Base-by-base conservation (phyloP, 2,797 vertebrate species). In the Alca torda region DNA sequence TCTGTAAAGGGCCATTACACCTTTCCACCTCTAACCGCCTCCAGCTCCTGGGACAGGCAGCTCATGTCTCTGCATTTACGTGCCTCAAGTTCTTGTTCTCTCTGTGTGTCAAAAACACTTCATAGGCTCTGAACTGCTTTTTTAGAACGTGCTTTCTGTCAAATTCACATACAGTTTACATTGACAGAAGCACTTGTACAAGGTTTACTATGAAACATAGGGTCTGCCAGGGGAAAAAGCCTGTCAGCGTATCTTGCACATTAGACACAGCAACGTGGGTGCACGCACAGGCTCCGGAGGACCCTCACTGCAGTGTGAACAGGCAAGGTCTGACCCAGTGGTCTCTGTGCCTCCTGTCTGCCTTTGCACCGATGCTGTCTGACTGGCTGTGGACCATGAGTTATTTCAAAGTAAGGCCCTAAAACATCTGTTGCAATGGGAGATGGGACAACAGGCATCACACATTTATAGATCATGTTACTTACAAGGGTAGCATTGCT, bases 241-340 rank as follows among this genome's bases (percentile, higher is more conserved):
- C 10, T 56, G 20, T 64, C 24, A 5, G 33, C 3, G 3, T 33
- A 63, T 28, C 63, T 67, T 70, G 26, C 7, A 54, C 3, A 3
- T 43, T 26, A 33, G 70, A 46, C 37, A 15, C 60, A 59, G n/a
- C 23, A 37, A 13, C 0, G 0, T 28, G 21, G 0, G 0, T 12
- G 31, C 11, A 17, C 33, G 4, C 28, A 13, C 3, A 12, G 0
- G 0, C 12, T 19, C 0, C 4, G 2, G 20, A 18, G 5, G 35
- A 2, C 30, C 28, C 24, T 65, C 5, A 37, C 6, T 65, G 33
- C 21, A 9, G 20, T 19, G 20, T 11, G 30, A 84, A 57, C 10
- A 28, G 39, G 9, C 4, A 23, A 50, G 63, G 24, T 73, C 21
- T 31, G 56, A 37, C 20, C 53, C 39, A 17, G 23, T 23, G 20